Evolutionary conservation across 2,797 vertebrate genomes (phyloP).

Genomic region (Tangara arthus): DNA sequence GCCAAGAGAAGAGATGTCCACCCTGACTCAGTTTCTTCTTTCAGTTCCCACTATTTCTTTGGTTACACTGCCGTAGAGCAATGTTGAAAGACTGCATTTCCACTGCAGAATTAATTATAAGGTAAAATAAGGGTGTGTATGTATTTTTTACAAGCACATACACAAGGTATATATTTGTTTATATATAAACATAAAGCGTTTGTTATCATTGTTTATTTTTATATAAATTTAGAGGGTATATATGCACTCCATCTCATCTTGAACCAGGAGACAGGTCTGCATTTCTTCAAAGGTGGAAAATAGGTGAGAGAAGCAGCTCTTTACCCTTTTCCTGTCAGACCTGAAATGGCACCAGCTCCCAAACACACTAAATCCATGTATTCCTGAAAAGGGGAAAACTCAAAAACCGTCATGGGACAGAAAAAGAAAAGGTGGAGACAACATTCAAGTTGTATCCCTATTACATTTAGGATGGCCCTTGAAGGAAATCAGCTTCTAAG

Average conservation of each 20-base stretch:
- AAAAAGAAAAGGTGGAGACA: neutral
- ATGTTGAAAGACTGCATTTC: neutral
- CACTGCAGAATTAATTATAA: neutral
- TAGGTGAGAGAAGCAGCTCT: neutral
- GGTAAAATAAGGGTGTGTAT: neutral
- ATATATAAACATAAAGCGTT: neutral
- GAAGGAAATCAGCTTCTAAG: neutral
- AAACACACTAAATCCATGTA: neutral
- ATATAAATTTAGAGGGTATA: neutral
- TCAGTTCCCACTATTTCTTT: neutral
- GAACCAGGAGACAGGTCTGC: neutral
- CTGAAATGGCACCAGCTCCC: neutral
- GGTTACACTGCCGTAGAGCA: neutral
- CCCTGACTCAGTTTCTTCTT: neutral
- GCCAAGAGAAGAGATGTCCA: neutral
- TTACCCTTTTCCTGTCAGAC: neutral
- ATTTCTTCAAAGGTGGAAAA: neutral
- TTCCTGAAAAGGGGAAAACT: neutral
- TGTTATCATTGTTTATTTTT: neutral
- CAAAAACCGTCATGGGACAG: neutral
- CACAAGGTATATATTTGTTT: rapidly evolving
- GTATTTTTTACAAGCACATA: neutral
- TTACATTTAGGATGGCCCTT: neutral
- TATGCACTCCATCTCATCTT: neutral
- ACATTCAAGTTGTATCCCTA: neutral